These are phyloP conservation scores for Petrolisthes manimaculis DNA, from an alignment of 2,888 invertebrate genomes.

Conservation along the genomic window DNA sequence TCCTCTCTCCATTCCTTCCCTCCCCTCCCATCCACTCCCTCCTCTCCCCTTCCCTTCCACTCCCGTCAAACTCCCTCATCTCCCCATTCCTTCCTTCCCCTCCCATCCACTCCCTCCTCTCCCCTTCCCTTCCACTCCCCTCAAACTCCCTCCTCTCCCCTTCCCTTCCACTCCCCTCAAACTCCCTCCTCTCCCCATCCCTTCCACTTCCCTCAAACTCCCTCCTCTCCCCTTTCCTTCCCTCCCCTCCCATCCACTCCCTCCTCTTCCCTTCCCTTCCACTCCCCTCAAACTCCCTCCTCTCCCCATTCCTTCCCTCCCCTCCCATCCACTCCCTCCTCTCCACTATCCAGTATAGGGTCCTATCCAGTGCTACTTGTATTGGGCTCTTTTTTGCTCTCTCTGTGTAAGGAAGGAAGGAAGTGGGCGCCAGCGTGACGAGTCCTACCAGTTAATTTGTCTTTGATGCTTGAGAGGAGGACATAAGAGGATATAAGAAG, in stretches of 20 bases:
- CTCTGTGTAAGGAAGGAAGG: neutral
- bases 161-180: conserved; percentile 29
- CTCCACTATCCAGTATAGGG: neutral
- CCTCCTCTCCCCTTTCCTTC: too few species aligned
- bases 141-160: too few species aligned
- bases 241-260: too few species aligned
- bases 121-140: neutral
- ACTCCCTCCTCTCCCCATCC: conserved; percentile 16
- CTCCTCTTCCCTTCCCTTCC: neutral
- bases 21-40: conserved; percentile 19
- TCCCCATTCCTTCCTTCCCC: conserved; percentile 27
- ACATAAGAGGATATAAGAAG: conserved; percentile 23
- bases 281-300: neutral
- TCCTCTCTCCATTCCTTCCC: conserved; percentile 4
- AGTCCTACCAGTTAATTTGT: conserved; percentile 43
- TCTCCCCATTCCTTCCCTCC: conserved; percentile 22
- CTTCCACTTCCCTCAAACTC: too few species aligned
- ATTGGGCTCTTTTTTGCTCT: too few species aligned
- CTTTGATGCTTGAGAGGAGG: conserved; percentile 37
- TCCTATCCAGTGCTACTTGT: too few species aligned
- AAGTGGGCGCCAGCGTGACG: conserved; percentile 44
- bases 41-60: conserved; percentile 10
- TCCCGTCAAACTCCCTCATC: too few species aligned
- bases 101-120: conserved; percentile 11
- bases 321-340: conserved; percentile 14